phyloP scores from a whole-genome alignment of 2,113 vertebrate species.

The Caretta caretta region DNA sequence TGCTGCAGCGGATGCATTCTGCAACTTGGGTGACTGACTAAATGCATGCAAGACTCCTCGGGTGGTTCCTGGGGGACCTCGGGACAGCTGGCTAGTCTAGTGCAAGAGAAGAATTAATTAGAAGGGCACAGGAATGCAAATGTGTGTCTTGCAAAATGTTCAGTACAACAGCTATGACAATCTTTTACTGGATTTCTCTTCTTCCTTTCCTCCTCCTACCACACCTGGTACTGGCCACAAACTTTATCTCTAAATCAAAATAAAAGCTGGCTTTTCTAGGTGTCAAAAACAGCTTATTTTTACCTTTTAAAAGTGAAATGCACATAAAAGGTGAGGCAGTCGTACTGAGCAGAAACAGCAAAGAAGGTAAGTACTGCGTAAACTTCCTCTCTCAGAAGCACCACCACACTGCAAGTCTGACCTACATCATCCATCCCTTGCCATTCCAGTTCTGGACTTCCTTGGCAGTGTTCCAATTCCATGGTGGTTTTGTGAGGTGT shows the following conservation, averaged over 20 bases:
- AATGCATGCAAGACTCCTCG: slow-evolving; percentile 88
- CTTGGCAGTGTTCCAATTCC: slow-evolving; percentile 45
- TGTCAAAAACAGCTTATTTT: neutral
- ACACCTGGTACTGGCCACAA: neutral
- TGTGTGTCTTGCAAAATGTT: neutral
- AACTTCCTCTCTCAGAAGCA: neutral
- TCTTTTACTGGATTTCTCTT: neutral
- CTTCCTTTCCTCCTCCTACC: slow-evolving; percentile 34
- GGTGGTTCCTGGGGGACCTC: slow-evolving; percentile 81
- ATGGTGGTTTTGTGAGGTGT: slow-evolving; percentile 39
- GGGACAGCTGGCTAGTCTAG: slow-evolving; percentile 87
- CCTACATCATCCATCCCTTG: slow-evolving; percentile 32
- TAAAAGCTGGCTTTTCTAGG: neutral
- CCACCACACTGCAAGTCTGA: neutral
- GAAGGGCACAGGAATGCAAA: fast-evolving
- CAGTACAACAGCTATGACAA: fast-evolving
- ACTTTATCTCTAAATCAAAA: neutral
- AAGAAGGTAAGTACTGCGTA: neutral
- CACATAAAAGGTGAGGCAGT: neutral
- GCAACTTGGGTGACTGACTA: slow-evolving; percentile 90
- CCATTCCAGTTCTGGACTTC: slow-evolving; percentile 51
- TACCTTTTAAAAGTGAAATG: neutral
- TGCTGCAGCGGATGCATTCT: slow-evolving; percentile 85
- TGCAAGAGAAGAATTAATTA: neutral
- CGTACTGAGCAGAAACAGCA: neutral